These are phyloP conservation scores for Onychomys arenicola DNA, from an alignment of 2,797 vertebrate genomes.

Conservation along the genomic window DNA sequence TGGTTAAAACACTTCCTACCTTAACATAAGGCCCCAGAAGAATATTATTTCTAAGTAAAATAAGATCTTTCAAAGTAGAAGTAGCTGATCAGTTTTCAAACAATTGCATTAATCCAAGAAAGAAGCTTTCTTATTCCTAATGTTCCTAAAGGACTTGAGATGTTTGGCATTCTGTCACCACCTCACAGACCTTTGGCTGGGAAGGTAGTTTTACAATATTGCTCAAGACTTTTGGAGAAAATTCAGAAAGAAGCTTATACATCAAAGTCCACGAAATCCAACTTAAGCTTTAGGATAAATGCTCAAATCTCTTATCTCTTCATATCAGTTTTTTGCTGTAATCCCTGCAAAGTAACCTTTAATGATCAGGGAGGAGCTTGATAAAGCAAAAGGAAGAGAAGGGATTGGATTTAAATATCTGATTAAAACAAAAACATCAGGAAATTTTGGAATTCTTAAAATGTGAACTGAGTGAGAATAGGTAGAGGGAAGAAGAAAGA, in stretches of 20 bases:
- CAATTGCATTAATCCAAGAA: constrained; percentile 71
- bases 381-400: constrained; percentile 67
- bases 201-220: constrained; percentile 80
- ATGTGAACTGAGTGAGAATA: neutral
- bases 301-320: constrained; percentile 87
- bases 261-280: constrained; percentile 87
- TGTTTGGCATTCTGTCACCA: constrained; percentile 77
- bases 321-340: constrained; percentile 85
- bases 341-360: constrained; percentile 84
- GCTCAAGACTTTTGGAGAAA: constrained; percentile 82
- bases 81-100: constrained; percentile 77
- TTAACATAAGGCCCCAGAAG: constrained; percentile 52
- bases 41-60: constrained; percentile 81
- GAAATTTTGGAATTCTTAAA: constrained; percentile 48
- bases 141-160: constrained; percentile 64
- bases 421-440: constrained; percentile 69
- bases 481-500: constrained; percentile 1
- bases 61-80: constrained; percentile 57
- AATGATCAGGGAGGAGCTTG: constrained; percentile 68
- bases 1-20: constrained; percentile 15
- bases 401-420: constrained; percentile 62
- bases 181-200: constrained; percentile 82
- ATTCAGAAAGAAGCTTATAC: constrained; percentile 86
- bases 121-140: constrained; percentile 73
- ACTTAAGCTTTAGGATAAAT: constrained; percentile 88